A percentile compares a stretch with the other conserved stretches of the same genome.
Evolutionary conservation across 2,797 vertebrate genomes (phyloP).

Genomic region (Balearica regulorum): DNA sequence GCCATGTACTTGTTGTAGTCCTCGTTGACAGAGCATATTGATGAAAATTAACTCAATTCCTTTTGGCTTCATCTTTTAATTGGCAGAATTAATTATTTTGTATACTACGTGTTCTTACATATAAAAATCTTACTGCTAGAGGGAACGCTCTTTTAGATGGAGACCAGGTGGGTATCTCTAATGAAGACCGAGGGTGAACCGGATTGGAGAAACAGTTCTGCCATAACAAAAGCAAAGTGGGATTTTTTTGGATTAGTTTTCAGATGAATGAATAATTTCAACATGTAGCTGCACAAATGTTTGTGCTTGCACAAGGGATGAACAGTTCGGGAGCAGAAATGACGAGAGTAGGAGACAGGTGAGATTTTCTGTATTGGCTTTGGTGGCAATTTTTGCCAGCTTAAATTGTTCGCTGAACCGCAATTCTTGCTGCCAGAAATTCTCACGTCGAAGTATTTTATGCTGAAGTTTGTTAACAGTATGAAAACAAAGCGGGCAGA

Average conservation of each 20-base stretch:
- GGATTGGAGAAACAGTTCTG: not conserved
- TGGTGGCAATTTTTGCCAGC: not conserved
- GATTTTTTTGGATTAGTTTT: not conserved
- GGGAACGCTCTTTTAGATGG: not conserved
- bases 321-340: not conserved
- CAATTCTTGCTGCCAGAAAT: not conserved
- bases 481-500: not conserved
- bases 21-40: not conserved
- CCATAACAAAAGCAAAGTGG: not conserved
- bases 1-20: not conserved
- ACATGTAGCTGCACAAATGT: not conserved
- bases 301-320: not conserved
- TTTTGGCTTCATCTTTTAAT: not conserved
- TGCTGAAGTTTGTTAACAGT: not conserved
- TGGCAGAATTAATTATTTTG: not conserved
- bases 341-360: not conserved
- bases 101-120: rapidly evolving
- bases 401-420: not conserved
- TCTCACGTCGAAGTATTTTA: not conserved
- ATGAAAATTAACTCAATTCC: not conserved
- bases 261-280: not conserved
- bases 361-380: not conserved
- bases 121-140: not conserved
- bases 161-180: not conserved
- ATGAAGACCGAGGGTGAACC: not conserved